Evolutionary conservation across 2,888 invertebrate species (phyloP).

Genomic region (Tipula helvola): DNA sequence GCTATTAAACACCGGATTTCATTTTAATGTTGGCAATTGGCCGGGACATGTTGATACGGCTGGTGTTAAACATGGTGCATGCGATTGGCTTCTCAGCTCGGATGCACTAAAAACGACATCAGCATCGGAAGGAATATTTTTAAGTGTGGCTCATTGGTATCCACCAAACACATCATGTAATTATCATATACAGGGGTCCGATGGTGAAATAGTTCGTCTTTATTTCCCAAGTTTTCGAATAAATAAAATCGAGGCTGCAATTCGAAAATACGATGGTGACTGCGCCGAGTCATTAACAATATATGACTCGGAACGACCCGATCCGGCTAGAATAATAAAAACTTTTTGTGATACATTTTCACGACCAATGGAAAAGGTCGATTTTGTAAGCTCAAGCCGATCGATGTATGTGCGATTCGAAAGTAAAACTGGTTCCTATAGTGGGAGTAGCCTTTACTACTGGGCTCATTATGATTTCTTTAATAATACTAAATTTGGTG

Average conservation of each 20-base stretch:
- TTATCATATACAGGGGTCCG: slow-evolving; percentile 74
- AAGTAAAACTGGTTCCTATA: slow-evolving; percentile 85
- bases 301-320: slow-evolving; percentile 78
- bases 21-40: slow-evolving; percentile 91
- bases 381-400: slow-evolving; percentile 79
- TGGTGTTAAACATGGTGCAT: slow-evolving; percentile 72
- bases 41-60: slow-evolving; percentile 85
- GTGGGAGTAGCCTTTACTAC: slow-evolving; percentile 87
- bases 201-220: slow-evolving; percentile 75
- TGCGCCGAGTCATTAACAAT: slow-evolving; percentile 83
- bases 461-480: slow-evolving; percentile 93
- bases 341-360: slow-evolving; percentile 92
- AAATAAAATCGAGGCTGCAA: slow-evolving; percentile 79
- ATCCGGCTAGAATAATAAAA: slow-evolving; percentile 81
- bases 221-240: slow-evolving; percentile 87
- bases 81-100: slow-evolving; percentile 79
- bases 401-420: slow-evolving; percentile 80
- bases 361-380: slow-evolving; percentile 84
- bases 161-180: slow-evolving; percentile 87
- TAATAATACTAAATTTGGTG: slow-evolving; percentile 78
- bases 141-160: slow-evolving; percentile 89
- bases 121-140: slow-evolving; percentile 76
- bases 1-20: slow-evolving; percentile 81
- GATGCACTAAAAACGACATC: slow-evolving; percentile 65
- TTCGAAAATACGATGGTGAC: slow-evolving; percentile 73